Evolutionary conservation across 2,888 invertebrate species (phyloP), one percentile per base, ranked within the genome.

Genomic region (Steinernema hermaphroditum): DNA sequence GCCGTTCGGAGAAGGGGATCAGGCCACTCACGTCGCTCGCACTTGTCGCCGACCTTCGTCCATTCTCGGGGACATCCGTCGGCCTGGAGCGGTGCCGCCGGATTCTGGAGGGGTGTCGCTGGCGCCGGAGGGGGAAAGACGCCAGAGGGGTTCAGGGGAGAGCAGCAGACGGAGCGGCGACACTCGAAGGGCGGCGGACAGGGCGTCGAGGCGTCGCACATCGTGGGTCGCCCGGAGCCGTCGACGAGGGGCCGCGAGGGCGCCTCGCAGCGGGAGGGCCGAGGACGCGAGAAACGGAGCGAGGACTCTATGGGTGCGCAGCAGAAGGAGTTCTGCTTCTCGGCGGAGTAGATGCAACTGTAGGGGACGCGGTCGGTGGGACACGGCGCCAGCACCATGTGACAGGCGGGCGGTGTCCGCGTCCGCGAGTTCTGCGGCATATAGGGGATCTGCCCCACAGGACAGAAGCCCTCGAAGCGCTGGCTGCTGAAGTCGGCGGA

Each of bases 231-330:
- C 16, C 62, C 62, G 62, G 14, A 32, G 32, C 62, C 62, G 62
- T 62, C 62, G 62, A 62, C 62, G 62, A 62, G 32, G 16, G 62
- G 62, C 32, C 62, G 62, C 8, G 62, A 62, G 32, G 62, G 62
- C 27, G 62, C 29, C 27, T 62, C 32, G 29, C 62, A 62, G 8
- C 27, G 12, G 37, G 37, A 37, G 37, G 37, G 12, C n/a, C n/a
- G 44, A 32, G 27, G 72, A 24, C 1, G n/a, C 9, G 29, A 44
- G 49, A 49, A 62, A 16, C 68, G 72, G 37, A 37, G 22, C 9
- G 83, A 80, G n/a, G 85, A 81, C 71, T 85, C 85, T 70, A 85
- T 81, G 19, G 84, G 83, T 19, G 85, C 84, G 50, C 85, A 85
- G 72, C 85, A 85, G 74, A 79, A 85, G 0, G 84, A 85, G 62